phyloP scores from a whole-genome alignment of 1,140 invertebrate species.

The Riptortus pedestris region DNA sequence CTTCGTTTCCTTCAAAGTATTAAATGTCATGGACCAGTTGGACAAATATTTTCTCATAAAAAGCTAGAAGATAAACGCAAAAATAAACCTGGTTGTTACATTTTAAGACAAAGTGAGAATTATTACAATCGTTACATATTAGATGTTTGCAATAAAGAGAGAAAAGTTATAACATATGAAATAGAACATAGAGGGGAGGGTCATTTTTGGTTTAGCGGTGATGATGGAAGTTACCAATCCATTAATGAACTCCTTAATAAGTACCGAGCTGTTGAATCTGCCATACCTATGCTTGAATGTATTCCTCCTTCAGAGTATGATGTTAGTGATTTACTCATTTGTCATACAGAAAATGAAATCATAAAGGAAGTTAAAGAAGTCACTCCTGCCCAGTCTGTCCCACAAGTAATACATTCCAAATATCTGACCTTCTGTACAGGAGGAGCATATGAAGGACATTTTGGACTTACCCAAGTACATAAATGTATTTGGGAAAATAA shows the following conservation, averaged over 20 bases:
- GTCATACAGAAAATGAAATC: neutral
- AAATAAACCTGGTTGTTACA: conserved; percentile 63
- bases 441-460: conserved; percentile 47
- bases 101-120: conserved; percentile 67
- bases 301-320: conserved; percentile 77
- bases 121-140: conserved; percentile 67
- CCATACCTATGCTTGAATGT: conserved; percentile 56
- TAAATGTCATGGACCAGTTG: conserved; percentile 81
- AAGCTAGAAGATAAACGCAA: conserved; percentile 68
- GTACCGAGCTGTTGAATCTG: conserved; percentile 46
- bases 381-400: neutral
- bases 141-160: conserved; percentile 63
- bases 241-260: conserved; percentile 49
- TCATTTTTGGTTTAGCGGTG: conserved; percentile 42
- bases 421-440: conserved; percentile 36
- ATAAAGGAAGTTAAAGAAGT: neutral
- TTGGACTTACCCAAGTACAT: conserved; percentile 50
- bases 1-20: conserved; percentile 56
- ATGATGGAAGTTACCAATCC: conserved; percentile 44
- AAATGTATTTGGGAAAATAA: conserved; percentile 55
- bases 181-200: conserved; percentile 44
- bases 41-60: conserved; percentile 66
- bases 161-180: conserved; percentile 47
- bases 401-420: neutral
- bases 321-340: conserved; percentile 36